Base-by-base conservation (phyloP, 2,113 vertebrate genomes). In the Elaphurus davidianus region DNA sequence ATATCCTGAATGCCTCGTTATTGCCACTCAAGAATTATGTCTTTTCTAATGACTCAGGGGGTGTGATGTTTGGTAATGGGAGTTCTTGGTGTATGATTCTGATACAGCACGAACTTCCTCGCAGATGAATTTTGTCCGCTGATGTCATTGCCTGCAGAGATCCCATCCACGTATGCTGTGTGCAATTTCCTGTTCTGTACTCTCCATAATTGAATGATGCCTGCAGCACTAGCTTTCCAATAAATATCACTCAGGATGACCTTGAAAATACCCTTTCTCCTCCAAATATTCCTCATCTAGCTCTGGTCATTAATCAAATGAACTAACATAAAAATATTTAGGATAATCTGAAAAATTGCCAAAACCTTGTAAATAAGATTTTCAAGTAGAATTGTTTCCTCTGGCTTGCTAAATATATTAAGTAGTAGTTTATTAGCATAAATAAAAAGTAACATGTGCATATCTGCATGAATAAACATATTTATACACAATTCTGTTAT, bases 231-330 rank as follows among this genome's bases (percentile, higher is more conserved):
- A 21, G 47, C 64, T 86, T 89, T 87, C 91, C 62, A 83, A 89
- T 88, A 91, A 92, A 45, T 82, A 92, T 88, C 82, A 91, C 59
- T 95, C 79, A 64, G 7, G 33, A 12, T 81, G 91, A 97, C 96
- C 89, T 96, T 97, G 78, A 87, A 91, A 96, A 96, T 74, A 89
- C 21, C 57, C 45, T 96, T 57, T 81, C 60, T 90, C 52, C 45
- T 91, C 94, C 86, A 93, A 83, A 79, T 52, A 27, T 60, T 97
- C 25, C n/a, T 94, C 85, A 74, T 55, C 21, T 64, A 89, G 25
- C 7, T 7, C 60, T 86, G 33, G 50, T 57, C 81, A 89, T 95
- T 94, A 50, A 94, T 95, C 86, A 93, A 91, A 87, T 45, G 27
- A 87, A 84, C 25, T 50, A 82, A 45, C 19, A 67, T 86, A 88